Evolutionary conservation across 2,888 invertebrate species (phyloP).

Genomic region (Nemotelus pantherinus): DNA sequence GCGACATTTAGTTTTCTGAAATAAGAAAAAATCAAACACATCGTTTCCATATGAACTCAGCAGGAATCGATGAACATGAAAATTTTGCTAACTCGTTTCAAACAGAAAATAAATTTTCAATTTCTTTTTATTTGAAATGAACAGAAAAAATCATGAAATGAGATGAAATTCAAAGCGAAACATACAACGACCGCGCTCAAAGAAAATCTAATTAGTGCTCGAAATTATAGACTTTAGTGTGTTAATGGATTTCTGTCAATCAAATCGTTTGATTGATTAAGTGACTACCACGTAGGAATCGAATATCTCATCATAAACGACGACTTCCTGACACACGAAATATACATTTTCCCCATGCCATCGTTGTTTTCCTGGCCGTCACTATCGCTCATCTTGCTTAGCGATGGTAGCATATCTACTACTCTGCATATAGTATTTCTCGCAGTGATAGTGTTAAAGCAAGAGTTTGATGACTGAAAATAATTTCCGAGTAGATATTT

Average conservation of each 20-base stretch:
- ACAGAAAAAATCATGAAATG: background rate
- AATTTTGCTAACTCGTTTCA: background rate
- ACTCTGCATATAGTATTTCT: no score
- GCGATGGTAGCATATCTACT: no score
- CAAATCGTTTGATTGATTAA: conserved; percentile 44
- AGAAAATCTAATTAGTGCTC: conserved; percentile 43
- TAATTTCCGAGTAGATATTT: no score
- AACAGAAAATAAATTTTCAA: no score
- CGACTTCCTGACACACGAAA: conserved; percentile 39
- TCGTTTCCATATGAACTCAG: no score
- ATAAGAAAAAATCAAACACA: no score
- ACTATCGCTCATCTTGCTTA: no score
- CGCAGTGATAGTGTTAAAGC: no score
- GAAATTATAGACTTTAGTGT: conserved; percentile 42
- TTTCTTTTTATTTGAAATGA: background rate
- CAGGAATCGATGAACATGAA: background rate
- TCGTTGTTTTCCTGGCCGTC: background rate
- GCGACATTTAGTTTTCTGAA: no score
- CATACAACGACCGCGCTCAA: conserved; percentile 4
- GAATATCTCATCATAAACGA: conserved; percentile 36
- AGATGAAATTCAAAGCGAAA: conserved; percentile 17
- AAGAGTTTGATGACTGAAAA: no score
- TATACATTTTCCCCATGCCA: background rate
- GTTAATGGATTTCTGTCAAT: conserved; percentile 45
- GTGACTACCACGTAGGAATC: conserved; percentile 40